Evolutionary conservation across 2,797 vertebrate species (phyloP).

Genomic region (Labeo calbasu): DNA sequence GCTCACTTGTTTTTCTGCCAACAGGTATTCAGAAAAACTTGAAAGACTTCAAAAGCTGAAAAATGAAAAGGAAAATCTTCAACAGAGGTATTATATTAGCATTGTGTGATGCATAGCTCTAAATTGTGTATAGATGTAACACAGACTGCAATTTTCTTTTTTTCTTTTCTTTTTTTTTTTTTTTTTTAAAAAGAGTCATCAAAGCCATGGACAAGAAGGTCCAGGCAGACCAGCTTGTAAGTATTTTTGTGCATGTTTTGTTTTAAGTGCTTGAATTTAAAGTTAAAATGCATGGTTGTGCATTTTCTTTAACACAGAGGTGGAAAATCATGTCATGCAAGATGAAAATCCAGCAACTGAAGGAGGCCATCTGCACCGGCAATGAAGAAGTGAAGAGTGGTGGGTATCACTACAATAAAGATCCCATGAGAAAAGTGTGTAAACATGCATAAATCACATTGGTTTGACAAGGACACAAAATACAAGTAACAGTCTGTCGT

Average conservation of each 20-base stretch:
- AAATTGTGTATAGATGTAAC: neutral
- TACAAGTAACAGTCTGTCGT: neutral
- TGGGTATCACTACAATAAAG: slow-evolving; percentile 71
- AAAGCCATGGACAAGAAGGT: slow-evolving; percentile 87
- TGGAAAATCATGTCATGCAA: slow-evolving; percentile 99
- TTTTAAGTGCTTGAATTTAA: neutral
- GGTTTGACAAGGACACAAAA: neutral
- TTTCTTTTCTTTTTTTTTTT: slow-evolving; percentile 49
- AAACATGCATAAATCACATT: neutral
- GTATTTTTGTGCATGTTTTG: slow-evolving; percentile 51
- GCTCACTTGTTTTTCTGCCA: neutral
- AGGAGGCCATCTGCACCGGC: slow-evolving; percentile 88
- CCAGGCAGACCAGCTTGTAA: slow-evolving; percentile 90
- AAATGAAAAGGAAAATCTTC: slow-evolving; percentile 88
- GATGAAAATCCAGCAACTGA: slow-evolving; percentile 94
- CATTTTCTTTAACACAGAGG: slow-evolving; percentile 80
- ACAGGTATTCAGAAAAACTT: slow-evolving; percentile 90
- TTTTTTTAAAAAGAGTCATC: slow-evolving; percentile 90
- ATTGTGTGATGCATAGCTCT: neutral
- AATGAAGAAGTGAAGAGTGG: slow-evolving; percentile 88
- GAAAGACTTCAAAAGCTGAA: slow-evolving; percentile 86
- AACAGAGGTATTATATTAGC: slow-evolving; percentile 82
- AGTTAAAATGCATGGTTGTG: neutral
- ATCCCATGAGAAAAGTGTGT: neutral
- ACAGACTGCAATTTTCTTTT: slow-evolving; percentile 49